Base-by-base conservation (phyloP, 2,797 vertebrate genomes). In the Staurois parvus region DNA sequence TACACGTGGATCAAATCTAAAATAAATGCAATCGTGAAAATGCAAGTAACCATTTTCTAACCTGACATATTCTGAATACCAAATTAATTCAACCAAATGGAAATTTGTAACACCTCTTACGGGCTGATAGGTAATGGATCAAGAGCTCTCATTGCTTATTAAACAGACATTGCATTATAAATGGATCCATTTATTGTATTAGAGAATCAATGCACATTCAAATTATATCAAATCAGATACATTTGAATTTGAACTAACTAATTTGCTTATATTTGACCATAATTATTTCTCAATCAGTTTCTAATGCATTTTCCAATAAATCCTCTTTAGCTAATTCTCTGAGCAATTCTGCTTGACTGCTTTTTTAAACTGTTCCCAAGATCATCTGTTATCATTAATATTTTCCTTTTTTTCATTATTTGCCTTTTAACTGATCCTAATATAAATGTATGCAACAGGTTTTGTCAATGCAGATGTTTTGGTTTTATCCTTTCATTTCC, bases 91-190 rank as follows among this genome's bases (percentile, higher is more conserved):
- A 32, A 76, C 15, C 17, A 76, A 9, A 52, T 76, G 45, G 17
- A 76, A 56, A 52, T 76, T 34, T 48, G 45, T 17, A 48, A 42
- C 56, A 17, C 34, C 19, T 66, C 34, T 7, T 26, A 15, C 17
- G 4, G 26, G 30, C 32, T 8, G 76, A 40, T 66, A 32, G 11
- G 26, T 66, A 29, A 5, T 10, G 32, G 10, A 26, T n/a, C 32
- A 64, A 64, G 24, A 48, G 52, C 32, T 66, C 76, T 29, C 28
- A 56, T 15, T 29, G 76, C 32, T 28, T 66, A 77, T 66, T 28
- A 77, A 77, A 66, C 62, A 28, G 56, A 66, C 34, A 77, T 37
- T 40, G 75, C 11, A 66, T 66, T 66, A 66, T 19, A 77, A 28
- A 77, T 9, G 21, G 40, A 79, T 45, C 30, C 28, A 40, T 48